Conservation (phyloP, 2,797 vertebrate species). For the Enteromius afrohamiltoni region DNA sequence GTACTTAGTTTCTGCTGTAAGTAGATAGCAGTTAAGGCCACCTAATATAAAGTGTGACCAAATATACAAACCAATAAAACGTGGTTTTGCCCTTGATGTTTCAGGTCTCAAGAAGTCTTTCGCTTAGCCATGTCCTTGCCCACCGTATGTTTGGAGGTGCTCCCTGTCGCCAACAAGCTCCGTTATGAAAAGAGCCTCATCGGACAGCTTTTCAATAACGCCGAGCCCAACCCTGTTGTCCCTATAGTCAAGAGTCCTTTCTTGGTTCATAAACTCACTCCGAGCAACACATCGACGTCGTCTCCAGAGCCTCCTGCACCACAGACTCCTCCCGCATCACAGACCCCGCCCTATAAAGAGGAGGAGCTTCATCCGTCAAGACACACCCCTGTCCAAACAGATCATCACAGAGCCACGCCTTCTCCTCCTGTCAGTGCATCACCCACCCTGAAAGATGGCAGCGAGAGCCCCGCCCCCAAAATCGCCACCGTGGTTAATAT, state of each 20-base stretch:
- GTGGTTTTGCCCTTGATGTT: background rate
- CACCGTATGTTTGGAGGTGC: slow-evolving; percentile 78
- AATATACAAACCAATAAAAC: background rate
- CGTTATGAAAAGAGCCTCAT: slow-evolving; percentile 91
- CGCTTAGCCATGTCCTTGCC: slow-evolving; percentile 85
- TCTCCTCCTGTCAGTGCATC: slow-evolving; percentile 38
- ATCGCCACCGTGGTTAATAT: slow-evolving; percentile 76
- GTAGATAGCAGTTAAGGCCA: too few species aligned
- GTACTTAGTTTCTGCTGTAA: too few species aligned
- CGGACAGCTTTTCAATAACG: slow-evolving; percentile 76
- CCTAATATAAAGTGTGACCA: background rate
- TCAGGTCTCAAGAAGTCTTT: slow-evolving; percentile 87
- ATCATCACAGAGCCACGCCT: slow-evolving; percentile 51
- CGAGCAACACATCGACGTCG: slow-evolving; percentile 7
- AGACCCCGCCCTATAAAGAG: background rate
- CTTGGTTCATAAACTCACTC: slow-evolving; percentile 52
- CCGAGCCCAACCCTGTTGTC: slow-evolving; percentile 59
- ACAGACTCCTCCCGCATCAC: slow-evolving; percentile 23
- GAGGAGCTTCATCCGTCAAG: slow-evolving; percentile 50
- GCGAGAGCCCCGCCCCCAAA: slow-evolving; percentile 69
- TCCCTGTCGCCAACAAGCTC: slow-evolving; percentile 79
- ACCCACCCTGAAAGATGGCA: slow-evolving; percentile 50
- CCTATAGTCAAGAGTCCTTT: slow-evolving; percentile 74
- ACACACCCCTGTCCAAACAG: slow-evolving; percentile 42
- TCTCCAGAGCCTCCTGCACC: slow-evolving; percentile 28